Conservation (phyloP, 2,797 vertebrate genomes). For the Phylloscopus collybita region DNA sequence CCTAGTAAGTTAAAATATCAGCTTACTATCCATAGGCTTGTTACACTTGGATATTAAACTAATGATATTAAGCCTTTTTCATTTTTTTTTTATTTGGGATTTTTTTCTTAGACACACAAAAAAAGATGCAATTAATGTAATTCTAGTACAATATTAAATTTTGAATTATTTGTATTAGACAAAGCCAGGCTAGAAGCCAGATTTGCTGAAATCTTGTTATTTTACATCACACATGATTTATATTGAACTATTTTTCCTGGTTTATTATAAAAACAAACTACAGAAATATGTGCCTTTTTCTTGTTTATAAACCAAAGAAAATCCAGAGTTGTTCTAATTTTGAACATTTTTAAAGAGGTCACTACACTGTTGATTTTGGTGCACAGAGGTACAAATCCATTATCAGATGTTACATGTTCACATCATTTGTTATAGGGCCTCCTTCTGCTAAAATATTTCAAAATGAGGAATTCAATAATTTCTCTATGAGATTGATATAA, state of each 20-base stretch:
- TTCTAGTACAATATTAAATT: not conserved
- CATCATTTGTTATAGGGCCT: not conserved
- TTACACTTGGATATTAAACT: not conserved
- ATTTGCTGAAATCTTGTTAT: not conserved
- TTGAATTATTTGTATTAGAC: not conserved
- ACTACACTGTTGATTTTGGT: not conserved
- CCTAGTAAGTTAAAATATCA: not conserved
- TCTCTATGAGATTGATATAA: not conserved
- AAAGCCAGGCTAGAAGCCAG: not conserved
- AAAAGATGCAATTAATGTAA: not conserved
- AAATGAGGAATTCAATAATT: not conserved
- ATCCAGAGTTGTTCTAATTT: not conserved
- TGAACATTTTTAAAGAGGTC: not conserved
- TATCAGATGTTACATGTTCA: not conserved
- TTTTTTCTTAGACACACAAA: not conserved
- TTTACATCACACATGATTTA: not conserved
- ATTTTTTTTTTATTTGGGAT: not conserved
- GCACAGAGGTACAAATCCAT: not conserved
- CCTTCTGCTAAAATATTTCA: not conserved
- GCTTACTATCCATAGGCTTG: not conserved
- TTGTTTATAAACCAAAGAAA: not conserved
- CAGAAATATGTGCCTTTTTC: rapidly evolving
- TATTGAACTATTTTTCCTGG: not conserved
- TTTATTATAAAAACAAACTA: not conserved
- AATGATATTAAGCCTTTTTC: not conserved